Evolutionary conservation across 2,888 invertebrate species (phyloP).

Genomic region (Crocallis elinguaria): DNA sequence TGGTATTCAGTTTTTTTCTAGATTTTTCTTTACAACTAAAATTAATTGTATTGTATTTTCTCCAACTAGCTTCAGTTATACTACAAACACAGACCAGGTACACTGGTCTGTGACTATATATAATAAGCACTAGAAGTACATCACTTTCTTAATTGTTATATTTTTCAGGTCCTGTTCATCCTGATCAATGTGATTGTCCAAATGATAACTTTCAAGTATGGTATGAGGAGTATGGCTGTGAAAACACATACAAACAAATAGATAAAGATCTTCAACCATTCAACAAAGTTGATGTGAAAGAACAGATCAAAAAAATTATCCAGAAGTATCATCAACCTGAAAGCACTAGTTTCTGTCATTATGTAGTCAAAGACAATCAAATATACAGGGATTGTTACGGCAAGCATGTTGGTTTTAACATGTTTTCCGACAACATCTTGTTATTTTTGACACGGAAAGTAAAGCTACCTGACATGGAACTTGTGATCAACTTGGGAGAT

Average conservation of each 20-base stretch:
- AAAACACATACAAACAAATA: conserved; percentile 87
- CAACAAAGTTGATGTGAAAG: conserved; percentile 88
- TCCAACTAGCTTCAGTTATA: too few relatives aligned
- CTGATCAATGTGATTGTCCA: conserved; percentile 95
- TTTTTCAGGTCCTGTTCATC: conserved; percentile 88
- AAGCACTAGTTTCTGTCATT: conserved; percentile 95
- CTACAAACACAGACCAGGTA: too few relatives aligned
- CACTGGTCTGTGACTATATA: too few relatives aligned
- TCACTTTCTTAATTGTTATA: too few relatives aligned
- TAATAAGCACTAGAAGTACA: too few relatives aligned
- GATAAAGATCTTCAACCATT: conserved; percentile 89
- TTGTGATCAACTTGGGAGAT: conserved; percentile 97
- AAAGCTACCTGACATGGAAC: conserved; percentile 92
- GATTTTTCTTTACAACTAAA: too few relatives aligned
- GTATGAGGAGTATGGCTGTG: conserved; percentile 88
- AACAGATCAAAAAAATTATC: conserved; percentile 86
- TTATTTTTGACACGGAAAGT: conserved; percentile 93
- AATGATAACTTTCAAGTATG: conserved; percentile 85
- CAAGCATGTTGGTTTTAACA: conserved; percentile 97
- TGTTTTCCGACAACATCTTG: conserved; percentile 96
- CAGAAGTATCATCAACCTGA: conserved; percentile 90
- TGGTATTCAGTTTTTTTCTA: too few relatives aligned
- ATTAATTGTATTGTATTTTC: too few relatives aligned
- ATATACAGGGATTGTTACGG: conserved; percentile 96
- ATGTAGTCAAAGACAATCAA: conserved; percentile 92